Conservation (phyloP, 2,888 invertebrate genomes). For the Biston stratarius region DNA sequence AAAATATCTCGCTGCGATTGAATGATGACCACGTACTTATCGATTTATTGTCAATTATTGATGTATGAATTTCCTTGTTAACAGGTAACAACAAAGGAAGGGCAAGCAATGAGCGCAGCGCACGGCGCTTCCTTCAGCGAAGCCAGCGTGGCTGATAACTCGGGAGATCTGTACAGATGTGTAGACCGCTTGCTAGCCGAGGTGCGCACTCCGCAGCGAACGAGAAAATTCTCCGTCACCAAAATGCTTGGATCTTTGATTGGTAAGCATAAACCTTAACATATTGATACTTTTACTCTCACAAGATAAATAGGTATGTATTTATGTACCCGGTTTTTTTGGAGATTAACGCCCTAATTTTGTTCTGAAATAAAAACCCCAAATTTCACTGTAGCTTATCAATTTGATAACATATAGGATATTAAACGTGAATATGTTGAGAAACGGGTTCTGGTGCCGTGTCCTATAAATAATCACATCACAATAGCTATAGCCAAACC, state of each 20-base stretch:
- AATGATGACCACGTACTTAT: not conserved
- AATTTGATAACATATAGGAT: too few species aligned
- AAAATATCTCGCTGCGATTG: not conserved
- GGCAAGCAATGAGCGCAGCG: constrained; percentile 88
- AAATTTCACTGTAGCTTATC: too few species aligned
- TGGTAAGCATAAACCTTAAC: constrained; percentile 66
- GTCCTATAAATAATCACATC: too few species aligned
- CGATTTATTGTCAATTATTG: not conserved
- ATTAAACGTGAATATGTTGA: too few species aligned
- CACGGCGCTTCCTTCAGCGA: constrained; percentile 92
- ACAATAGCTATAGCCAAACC: too few species aligned
- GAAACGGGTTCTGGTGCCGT: too few species aligned
- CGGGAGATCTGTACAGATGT: constrained; percentile 90
- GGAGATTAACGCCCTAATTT: too few species aligned
- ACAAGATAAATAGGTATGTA: not conserved
- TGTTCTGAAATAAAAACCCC: too few species aligned
- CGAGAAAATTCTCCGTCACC: constrained; percentile 91
- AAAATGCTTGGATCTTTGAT: constrained; percentile 93
- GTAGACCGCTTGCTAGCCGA: constrained; percentile 90
- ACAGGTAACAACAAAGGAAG: constrained; percentile 91
- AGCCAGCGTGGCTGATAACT: constrained; percentile 93
- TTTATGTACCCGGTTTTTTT: too few species aligned
- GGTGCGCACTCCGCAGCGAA: constrained; percentile 88
- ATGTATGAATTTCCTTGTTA: constrained; percentile 41
- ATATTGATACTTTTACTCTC: not conserved